Evolutionary conservation across 2,797 vertebrate species (phyloP).

Genomic region (Eurystomus glaucurus): DNA sequence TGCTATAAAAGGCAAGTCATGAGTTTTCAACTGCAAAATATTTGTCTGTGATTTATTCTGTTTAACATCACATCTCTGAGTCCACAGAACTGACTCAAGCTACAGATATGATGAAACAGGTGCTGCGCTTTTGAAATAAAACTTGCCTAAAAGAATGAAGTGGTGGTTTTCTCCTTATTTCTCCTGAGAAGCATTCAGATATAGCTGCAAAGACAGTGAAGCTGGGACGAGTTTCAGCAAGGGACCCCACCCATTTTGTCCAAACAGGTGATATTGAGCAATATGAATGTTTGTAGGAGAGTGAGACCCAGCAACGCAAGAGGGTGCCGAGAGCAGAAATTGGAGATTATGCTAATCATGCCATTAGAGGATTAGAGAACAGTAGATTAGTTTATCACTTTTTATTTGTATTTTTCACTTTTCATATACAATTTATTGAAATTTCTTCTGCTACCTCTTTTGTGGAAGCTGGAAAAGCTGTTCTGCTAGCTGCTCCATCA

Average conservation of each 20-base stretch:
- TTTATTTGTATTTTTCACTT: not conserved
- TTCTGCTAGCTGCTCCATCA: not conserved
- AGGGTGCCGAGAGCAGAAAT: not conserved
- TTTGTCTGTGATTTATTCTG: not conserved
- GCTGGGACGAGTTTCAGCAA: not conserved
- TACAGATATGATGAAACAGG: not conserved
- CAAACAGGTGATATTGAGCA: not conserved
- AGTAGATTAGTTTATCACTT: not conserved
- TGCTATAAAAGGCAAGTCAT: not conserved
- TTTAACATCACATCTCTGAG: not conserved
- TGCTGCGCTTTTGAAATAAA: not conserved
- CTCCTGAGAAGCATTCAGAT: not conserved
- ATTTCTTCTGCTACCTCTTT: not conserved
- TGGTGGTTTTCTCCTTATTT: not conserved
- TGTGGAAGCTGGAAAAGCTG: not conserved
- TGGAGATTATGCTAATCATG: not conserved
- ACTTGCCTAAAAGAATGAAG: not conserved
- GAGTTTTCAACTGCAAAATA: not conserved
- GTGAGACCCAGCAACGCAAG: not conserved
- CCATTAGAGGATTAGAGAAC: not conserved
- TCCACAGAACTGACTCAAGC: not conserved
- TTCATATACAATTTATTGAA: not conserved
- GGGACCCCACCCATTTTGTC: not conserved
- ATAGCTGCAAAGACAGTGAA: not conserved
- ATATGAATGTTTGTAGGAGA: not conserved